Evolutionary conservation across 2,113 vertebrate genomes (phyloP).

Genomic region (Hemiprocne comata): DNA sequence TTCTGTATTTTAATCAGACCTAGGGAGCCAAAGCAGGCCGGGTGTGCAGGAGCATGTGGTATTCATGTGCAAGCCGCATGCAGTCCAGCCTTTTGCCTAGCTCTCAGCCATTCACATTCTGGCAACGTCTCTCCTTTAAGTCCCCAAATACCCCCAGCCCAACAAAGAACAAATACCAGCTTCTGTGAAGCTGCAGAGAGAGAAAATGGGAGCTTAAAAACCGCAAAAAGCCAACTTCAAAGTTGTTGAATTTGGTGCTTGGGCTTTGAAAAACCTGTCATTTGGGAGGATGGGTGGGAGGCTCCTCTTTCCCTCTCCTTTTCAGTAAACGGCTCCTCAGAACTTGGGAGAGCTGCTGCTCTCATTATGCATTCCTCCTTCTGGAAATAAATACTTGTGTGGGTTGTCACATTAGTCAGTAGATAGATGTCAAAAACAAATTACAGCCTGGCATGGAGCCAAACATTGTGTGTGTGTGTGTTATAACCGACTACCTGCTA

Average conservation of each 20-base stretch:
- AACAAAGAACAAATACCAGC: conserved; percentile 21
- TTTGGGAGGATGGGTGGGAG: conserved; percentile 44
- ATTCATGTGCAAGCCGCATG: background rate
- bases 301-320: conserved; percentile 40
- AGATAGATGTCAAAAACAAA: conserved; percentile 67
- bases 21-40: background rate
- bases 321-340: conserved; percentile 41
- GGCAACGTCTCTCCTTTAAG: background rate
- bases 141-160: conserved; percentile 9
- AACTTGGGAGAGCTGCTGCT: conserved; percentile 44
- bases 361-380: conserved; percentile 63
- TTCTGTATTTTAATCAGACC: background rate
- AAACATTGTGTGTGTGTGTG: background rate
- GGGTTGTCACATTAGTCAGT: conserved; percentile 65
- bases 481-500: background rate
- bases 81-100: background rate
- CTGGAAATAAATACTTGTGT: conserved; percentile 70
- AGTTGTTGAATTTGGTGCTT: conserved; percentile 45
- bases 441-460: conserved; percentile 31
- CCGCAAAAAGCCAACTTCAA: background rate
- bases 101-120: background rate
- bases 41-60: background rate
- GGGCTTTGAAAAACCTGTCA: conserved; percentile 54
- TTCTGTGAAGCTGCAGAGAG: conserved; percentile 19
- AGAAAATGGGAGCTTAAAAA: conserved; percentile 36